These are phyloP conservation scores for Ceratosolen solmsi DNA, from an alignment of 1,140 invertebrate genomes.

Conservation along the genomic window DNA sequence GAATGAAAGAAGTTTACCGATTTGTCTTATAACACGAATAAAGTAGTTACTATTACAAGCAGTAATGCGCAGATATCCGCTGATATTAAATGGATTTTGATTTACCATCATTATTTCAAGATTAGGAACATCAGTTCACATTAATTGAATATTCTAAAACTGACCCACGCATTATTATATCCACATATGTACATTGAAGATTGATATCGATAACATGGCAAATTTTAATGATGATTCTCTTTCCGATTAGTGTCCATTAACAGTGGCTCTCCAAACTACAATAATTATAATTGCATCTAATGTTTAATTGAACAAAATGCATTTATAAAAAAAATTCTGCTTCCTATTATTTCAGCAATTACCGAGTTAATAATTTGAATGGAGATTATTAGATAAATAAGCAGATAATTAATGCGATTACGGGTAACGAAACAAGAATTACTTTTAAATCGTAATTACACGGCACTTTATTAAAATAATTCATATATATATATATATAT, in stretches of 20 bases:
- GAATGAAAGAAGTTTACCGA: no score
- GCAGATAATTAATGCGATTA: background rate
- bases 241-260: background rate
- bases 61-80: no score
- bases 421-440: background rate
- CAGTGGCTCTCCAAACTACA: background rate
- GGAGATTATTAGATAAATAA: conserved; percentile 11
- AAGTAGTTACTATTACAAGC: no score
- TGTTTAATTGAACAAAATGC: background rate
- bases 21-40: no score
- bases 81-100: no score
- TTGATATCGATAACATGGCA: background rate
- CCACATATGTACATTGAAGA: background rate
- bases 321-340: background rate
- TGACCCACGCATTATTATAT: no score
- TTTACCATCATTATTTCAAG: background rate
- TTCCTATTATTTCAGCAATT: background rate
- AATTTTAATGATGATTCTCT: background rate
- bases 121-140: background rate
- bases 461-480: background rate
- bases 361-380: background rate
- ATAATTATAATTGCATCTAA: background rate
- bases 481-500: no score
- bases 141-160: background rate
- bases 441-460: background rate